Percentiles rank a stretch among this genome's conserved stretches.
Conservation (phyloP, 2,888 invertebrate species). For the Lasioglossum zephyrum region DNA sequence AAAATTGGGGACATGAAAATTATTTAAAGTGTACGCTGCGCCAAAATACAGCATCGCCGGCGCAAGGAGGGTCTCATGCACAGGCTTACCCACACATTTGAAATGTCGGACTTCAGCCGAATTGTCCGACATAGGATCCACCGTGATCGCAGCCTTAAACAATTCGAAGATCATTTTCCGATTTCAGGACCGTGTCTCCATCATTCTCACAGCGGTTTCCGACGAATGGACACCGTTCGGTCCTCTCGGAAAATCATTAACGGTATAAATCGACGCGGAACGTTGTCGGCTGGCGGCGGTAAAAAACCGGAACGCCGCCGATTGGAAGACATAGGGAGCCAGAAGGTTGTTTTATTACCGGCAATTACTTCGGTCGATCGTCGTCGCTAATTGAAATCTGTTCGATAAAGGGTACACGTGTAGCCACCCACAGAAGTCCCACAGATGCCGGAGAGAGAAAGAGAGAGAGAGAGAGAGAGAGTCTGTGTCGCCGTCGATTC, state of each 20-base stretch:
- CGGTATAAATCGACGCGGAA: constrained; percentile 23
- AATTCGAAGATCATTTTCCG: background rate
- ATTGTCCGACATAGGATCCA: too few species aligned
- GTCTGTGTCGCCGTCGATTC: constrained; percentile 14
- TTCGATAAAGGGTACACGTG: constrained; percentile 51
- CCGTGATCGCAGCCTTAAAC: too few species aligned
- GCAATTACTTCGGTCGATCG: constrained; percentile 53
- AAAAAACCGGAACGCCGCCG: constrained; percentile 17
- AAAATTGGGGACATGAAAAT: too few species aligned
- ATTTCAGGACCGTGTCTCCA: background rate
- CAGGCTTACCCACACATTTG: too few species aligned
- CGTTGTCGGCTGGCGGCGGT: background rate
- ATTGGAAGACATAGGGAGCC: constrained; percentile 19
- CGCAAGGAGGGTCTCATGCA: too few species aligned
- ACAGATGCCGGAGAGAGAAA: constrained; percentile 2
- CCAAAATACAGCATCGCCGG: too few species aligned
- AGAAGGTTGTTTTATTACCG: constrained; percentile 46
- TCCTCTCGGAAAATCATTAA: constrained; percentile 17
- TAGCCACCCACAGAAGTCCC: constrained; percentile 46
- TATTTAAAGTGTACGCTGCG: too few species aligned
- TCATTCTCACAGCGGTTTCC: background rate
- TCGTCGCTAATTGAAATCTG: constrained; percentile 61
- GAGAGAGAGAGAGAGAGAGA: background rate
- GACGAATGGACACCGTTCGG: background rate
- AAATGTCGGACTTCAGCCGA: too few species aligned